Evolutionary conservation across 1,140 invertebrate genomes (phyloP), one percentile per base, ranked within the genome.

Genomic region (Pseudomyrmex pallidus): DNA sequence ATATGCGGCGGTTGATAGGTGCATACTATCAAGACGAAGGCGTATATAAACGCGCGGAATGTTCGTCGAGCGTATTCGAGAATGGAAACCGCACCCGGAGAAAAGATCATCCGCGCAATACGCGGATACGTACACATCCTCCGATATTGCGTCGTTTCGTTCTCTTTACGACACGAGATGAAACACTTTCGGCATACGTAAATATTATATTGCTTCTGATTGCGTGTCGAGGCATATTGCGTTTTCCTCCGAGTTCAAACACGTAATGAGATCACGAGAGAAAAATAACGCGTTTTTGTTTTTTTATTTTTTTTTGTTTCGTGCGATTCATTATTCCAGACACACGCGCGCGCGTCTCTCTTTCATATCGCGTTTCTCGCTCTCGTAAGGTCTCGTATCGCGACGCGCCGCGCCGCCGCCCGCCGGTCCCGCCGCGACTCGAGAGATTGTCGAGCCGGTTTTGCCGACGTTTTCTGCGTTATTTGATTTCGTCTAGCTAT

Each of bases 401-500:
- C 72, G 70, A 74, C 25, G 59, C 48, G 57, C 46, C 76, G 57
- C n/a, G n/a, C n/a, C n/a, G n/a, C n/a, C n/a, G n/a, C n/a, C 54
- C 63, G 72, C 35, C 35, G 25, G 35, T 54, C 48, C 48, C 62
- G 4, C n/a, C 12, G 12, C n/a, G 74, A 50, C 35, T 35, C 73
- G 74, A 57, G 76, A 80, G 44, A 80, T 72, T 61, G 76, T 72
- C 20, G 66, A 72, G 76, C 44, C 20, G 76, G 66, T 80, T 80
- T 68, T 35, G 54, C 66, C 76, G 46, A 80, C 76, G 66, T 80
- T 80, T 80, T 80, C 66, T 80, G 54, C 76, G 64, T 80, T 80
- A 80, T 80, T 80, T 80, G 76, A 80, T 80, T 78, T 80, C 70
- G 66, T 80, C 76, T 72, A 80, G 76, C 57, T 72, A 72, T 66